Evolutionary conservation across 2,888 invertebrate species (phyloP).

Genomic region (Lathronympha strigana): DNA sequence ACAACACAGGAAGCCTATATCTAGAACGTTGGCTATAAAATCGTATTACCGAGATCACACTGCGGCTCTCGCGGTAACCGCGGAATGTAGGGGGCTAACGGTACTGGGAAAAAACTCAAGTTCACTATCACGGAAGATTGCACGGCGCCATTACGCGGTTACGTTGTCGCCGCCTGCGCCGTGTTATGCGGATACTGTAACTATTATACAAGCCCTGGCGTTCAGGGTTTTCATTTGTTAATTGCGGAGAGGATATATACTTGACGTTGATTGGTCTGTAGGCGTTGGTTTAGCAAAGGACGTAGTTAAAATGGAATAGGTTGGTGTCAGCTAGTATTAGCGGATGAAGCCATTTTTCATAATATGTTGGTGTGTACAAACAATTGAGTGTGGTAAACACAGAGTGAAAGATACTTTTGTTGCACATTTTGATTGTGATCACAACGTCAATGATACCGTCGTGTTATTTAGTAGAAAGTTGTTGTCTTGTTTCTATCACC

Average conservation of each 20-base stretch:
- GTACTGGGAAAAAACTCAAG: conserved; percentile 82
- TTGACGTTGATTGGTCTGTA: too few relatives aligned
- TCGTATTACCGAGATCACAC: conserved; percentile 33
- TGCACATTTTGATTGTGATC: too few relatives aligned
- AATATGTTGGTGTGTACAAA: too few relatives aligned
- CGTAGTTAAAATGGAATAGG: too few relatives aligned
- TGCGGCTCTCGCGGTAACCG: conserved; percentile 64
- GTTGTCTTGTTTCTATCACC: too few relatives aligned
- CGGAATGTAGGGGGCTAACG: conserved; percentile 83
- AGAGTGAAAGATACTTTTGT: too few relatives aligned
- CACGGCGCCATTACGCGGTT: conserved; percentile 76
- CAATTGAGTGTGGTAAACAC: too few relatives aligned
- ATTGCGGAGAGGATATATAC: neutral
- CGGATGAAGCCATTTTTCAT: too few relatives aligned
- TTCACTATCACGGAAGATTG: conserved; percentile 84
- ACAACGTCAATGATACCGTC: too few relatives aligned
- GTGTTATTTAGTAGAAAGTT: too few relatives aligned
- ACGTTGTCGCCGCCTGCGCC: conserved; percentile 68
- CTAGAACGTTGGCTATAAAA: conserved; percentile 38
- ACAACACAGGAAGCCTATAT: conserved; percentile 36
- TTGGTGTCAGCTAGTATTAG: too few relatives aligned
- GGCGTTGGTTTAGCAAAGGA: too few relatives aligned
- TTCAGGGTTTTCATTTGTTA: conserved; percentile 3
- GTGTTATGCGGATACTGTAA: conserved; percentile 56
- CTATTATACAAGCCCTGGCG: conserved; percentile 59